Evolutionary conservation across 2,888 invertebrate species (phyloP), one percentile per base, ranked within the genome.

Genomic region (Muschampia plurimacula): DNA sequence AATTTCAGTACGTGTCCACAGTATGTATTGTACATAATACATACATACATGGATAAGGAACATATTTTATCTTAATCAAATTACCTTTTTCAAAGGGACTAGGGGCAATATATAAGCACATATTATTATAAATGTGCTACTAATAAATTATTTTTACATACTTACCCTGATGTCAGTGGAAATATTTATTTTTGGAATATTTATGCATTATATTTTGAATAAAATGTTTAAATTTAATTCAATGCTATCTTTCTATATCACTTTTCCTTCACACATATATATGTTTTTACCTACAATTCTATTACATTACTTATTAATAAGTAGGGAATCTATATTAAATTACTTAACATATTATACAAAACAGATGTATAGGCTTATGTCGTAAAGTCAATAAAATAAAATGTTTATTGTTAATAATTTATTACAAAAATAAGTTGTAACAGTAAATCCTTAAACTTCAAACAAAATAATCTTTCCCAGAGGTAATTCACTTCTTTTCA

Each of bases 381-480:
- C 13, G 15, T 60, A 12, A 36, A 60, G 9, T 60, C 4, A n/a
- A 12, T 36, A 1, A 8, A 62, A 32, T n/a, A 46, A 68, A 46
- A 41, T 13, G 13, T 46, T 59, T 9, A 3, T 22, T 44, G 7
- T 46, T 44, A 44, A 67, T 46, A 46, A 28, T 67, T 69, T 64
- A 55, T 69, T 69, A 28, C 32, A 64, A 69, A 69, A 32, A 69
- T 69, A 60, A 62, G 59, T 66, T n/a, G 28, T 7, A 64, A 69
- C 62, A 69, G 28, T 69, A 44, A 62, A 13, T 13, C 32, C 59
- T 12, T 32, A 59, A 22, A 59, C 57, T 57, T 59, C 28, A n/a
- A n/a, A 32, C n/a, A 60, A 59, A 32, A 59, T 59, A 59, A 32
- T 2, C 13, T 59, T 59, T 59, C 12, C 32, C 59, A 59, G 59